Percentiles rank a stretch among this genome's conserved stretches.
phyloP scores from a whole-genome alignment of 2,888 invertebrate species.

The Melipona bicolor region DNA sequence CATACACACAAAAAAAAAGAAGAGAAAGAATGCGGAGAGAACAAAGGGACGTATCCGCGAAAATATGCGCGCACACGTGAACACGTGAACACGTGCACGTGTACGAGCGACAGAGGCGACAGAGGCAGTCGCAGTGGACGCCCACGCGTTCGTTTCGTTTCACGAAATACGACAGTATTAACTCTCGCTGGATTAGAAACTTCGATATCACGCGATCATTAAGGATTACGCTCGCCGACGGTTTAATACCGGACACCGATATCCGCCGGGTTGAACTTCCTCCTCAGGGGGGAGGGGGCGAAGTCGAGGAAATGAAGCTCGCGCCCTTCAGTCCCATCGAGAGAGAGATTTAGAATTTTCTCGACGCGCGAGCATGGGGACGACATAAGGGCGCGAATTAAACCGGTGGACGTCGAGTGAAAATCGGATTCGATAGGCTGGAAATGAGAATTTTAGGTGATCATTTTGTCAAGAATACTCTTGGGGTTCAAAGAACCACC shows the following conservation, averaged over 20 bases:
- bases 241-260: conserved; percentile 50
- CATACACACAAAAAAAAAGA: too few relatives aligned
- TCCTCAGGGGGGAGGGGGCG: neutral
- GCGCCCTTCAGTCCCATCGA: neutral
- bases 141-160: conserved; percentile 3
- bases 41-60: neutral
- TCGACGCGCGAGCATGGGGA: too few relatives aligned
- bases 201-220: conserved; percentile 45
- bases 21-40: too few relatives aligned
- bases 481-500: too few relatives aligned
- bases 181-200: conserved; percentile 39
- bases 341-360: conserved; percentile 29
- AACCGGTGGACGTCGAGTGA: conserved; percentile 2
- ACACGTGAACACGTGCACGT: neutral
- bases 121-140: neutral
- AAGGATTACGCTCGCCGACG: conserved; percentile 44
- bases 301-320: conserved; percentile 32
- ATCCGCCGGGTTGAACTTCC: neutral
- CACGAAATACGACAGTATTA: conserved; percentile 30
- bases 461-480: too few relatives aligned
- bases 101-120: neutral
- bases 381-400: neutral
- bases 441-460: too few relatives aligned
- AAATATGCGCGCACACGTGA: neutral
- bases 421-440: too few relatives aligned